phyloP scores from a whole-genome alignment of 2,888 invertebrate species.

The Brenthis hecate region DNA sequence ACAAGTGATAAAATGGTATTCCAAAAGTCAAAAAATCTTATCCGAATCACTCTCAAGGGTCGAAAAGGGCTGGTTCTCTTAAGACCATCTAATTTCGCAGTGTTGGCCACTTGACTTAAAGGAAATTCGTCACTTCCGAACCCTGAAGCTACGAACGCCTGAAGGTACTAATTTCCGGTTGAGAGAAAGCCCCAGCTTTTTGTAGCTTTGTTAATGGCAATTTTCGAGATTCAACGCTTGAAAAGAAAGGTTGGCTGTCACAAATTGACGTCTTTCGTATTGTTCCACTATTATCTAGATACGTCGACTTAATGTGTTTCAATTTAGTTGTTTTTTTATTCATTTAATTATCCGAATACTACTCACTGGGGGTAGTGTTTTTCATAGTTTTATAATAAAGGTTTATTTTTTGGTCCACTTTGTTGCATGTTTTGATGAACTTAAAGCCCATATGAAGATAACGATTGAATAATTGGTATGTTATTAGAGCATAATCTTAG shows the following conservation, averaged over 20 bases:
- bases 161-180: conserved; percentile 66
- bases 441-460: too few relatives aligned
- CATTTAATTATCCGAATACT: neutral
- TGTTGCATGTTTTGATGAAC: too few relatives aligned
- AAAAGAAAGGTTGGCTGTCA: conserved; percentile 27
- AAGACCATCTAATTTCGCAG: conserved; percentile 49
- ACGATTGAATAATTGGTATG: too few relatives aligned
- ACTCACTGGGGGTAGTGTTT: too few relatives aligned
- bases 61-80: conserved; percentile 22
- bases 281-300: neutral
- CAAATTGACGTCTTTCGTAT: conserved; percentile 20
- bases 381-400: too few relatives aligned
- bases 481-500: too few relatives aligned
- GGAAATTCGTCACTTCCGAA: conserved; percentile 63
- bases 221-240: conserved; percentile 30
- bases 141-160: conserved; percentile 50
- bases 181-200: conserved; percentile 48
- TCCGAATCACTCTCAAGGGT: conserved; percentile 11
- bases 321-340: neutral
- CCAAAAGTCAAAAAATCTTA: conserved; percentile 6
- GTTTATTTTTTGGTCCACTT: too few relatives aligned
- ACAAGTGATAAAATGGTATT: conserved; percentile 1
- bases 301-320: neutral
- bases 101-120: conserved; percentile 51
- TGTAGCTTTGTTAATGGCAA: conserved; percentile 37